Percentiles rank a stretch among this genome's conserved stretches.
Evolutionary conservation across 2,113 vertebrate species (phyloP).

Genomic region (Clarias gariepinus): DNA sequence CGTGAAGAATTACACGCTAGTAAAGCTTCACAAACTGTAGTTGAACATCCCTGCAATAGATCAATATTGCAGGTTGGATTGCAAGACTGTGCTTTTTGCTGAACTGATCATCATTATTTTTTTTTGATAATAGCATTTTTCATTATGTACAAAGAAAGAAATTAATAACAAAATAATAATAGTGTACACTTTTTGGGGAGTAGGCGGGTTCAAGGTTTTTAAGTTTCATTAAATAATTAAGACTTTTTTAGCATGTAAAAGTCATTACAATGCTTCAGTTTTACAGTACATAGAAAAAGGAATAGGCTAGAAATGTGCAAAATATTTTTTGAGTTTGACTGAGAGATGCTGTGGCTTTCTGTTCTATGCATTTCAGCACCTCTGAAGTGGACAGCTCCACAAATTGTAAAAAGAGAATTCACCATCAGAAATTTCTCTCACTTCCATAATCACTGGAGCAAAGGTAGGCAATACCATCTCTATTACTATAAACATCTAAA

Average conservation of each 20-base stretch:
- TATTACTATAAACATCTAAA: background rate
- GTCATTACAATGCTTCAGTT: background rate
- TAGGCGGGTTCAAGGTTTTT: too few species aligned
- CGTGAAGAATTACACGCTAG: background rate
- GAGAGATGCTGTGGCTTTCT: background rate
- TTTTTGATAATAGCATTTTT: background rate
- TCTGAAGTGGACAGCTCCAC: constrained; percentile 61
- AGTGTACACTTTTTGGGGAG: constrained; percentile 3
- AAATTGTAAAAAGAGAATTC: background rate
- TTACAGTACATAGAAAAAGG: background rate
- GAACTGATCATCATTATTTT: background rate
- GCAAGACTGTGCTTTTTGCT: background rate
- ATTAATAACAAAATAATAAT: background rate
- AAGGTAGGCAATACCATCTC: background rate
- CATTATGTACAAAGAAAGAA: background rate
- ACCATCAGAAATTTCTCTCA: background rate
- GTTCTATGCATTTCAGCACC: constrained; percentile 57
- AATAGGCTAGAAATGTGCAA: background rate
- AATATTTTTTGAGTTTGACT: background rate
- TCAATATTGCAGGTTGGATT: background rate
- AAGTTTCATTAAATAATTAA: background rate
- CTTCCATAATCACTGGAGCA: background rate
- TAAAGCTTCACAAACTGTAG: background rate
- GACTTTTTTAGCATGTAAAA: background rate
- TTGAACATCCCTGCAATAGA: background rate